phyloP scores from a whole-genome alignment of 2,888 invertebrate species.

The Germaria angustata region DNA sequence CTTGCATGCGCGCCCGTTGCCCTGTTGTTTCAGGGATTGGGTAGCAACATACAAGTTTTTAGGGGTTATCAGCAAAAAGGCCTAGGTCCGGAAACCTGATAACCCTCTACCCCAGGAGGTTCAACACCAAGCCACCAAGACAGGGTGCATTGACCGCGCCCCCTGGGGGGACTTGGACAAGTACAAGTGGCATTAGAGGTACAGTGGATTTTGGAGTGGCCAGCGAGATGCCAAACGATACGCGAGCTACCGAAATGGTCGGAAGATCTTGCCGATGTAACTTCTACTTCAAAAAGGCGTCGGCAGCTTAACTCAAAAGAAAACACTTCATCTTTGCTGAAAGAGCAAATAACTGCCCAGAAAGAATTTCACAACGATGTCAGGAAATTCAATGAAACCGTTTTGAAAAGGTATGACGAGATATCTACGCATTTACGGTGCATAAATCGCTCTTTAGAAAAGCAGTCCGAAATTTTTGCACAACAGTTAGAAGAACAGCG shows the following conservation, averaged over 20 bases:
- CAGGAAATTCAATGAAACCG: slow-evolving; percentile 1
- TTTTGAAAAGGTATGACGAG: no score
- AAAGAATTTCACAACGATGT: background rate
- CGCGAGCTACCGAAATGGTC: no score
- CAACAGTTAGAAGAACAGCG: background rate
- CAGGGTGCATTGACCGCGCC: no score
- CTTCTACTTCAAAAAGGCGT: background rate
- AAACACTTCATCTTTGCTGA: background rate
- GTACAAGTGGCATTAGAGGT: slow-evolving; percentile 11
- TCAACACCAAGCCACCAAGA: no score
- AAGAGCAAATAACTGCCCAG: slow-evolving; percentile 1
- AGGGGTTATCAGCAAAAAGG: no score
- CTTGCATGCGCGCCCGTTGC: no score
- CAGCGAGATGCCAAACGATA: slow-evolving; percentile 17
- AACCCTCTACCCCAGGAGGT: no score
- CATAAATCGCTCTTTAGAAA: background rate
- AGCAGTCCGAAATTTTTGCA: background rate
- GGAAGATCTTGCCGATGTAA: background rate
- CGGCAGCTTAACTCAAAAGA: background rate
- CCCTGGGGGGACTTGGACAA: no score
- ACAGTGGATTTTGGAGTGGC: slow-evolving; percentile 26
- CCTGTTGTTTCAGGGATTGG: no score
- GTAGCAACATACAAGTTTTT: no score
- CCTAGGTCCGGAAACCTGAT: no score
- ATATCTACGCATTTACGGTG: slow-evolving; percentile 15